phyloP scores from a whole-genome alignment of 2,797 vertebrate genomes.

The Euthynnus affinis region DNA sequence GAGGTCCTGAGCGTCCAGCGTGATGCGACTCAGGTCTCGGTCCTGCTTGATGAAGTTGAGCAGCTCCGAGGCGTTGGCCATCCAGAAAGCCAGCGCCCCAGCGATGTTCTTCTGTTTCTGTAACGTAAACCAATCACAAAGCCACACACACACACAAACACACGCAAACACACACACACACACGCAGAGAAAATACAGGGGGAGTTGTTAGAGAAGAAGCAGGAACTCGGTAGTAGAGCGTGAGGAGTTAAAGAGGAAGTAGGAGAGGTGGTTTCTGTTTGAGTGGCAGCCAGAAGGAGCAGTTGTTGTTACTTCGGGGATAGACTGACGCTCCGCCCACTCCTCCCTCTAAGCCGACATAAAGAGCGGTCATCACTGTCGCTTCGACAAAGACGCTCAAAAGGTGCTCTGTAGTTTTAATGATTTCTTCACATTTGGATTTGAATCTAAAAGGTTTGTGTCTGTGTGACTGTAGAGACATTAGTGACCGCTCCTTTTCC shows the following conservation, averaged over 20 bases:
- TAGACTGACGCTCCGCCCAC: slow-evolving; percentile 90
- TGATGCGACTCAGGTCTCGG: slow-evolving; percentile 94
- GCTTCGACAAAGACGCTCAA: not conserved
- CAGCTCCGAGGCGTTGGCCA: slow-evolving; percentile 98
- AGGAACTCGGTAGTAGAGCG: slow-evolving; percentile 4
- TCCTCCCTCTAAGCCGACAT: slow-evolving; percentile 65
- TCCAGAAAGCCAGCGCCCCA: slow-evolving; percentile 98
- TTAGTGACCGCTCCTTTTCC: slow-evolving; percentile 52
- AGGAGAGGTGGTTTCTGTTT: slow-evolving; percentile 67
- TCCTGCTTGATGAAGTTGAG: slow-evolving; percentile 99
- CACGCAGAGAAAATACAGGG: slow-evolving; percentile 1
- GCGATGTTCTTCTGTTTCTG: slow-evolving; percentile 99
- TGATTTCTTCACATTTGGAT: not conserved
- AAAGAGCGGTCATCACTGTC: slow-evolving; percentile 58
- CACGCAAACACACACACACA: slow-evolving; percentile 49
- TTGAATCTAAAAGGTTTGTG: too few species aligned
- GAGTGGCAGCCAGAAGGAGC: slow-evolving; percentile 83
- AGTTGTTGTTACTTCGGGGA: slow-evolving; percentile 87
- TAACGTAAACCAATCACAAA: slow-evolving; percentile 69
- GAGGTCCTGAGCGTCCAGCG: slow-evolving; percentile 96
- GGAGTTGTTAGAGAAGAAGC: slow-evolving; percentile 40
- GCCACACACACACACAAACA: slow-evolving; percentile 39
- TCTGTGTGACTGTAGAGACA: slow-evolving; percentile 6
- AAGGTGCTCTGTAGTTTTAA: not conserved
- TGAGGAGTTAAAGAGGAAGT: slow-evolving; percentile 34